A percentile compares a stretch with the other conserved stretches of the same genome.
Evolutionary conservation across 1,140 invertebrate species (phyloP).

Genomic region (Acromyrmex echinatior): DNA sequence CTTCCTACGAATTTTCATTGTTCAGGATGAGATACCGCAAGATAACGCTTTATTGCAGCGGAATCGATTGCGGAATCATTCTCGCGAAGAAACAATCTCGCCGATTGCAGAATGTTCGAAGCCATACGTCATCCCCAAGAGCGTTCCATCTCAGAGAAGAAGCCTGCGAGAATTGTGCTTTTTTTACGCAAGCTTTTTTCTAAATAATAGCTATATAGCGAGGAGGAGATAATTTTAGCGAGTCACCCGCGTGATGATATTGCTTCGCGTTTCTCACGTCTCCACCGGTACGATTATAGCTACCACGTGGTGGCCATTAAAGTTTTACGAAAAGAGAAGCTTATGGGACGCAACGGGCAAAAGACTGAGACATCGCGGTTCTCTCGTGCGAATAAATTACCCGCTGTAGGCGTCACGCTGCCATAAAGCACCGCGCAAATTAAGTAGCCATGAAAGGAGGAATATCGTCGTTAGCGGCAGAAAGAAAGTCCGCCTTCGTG

Average conservation of each 20-base stretch:
- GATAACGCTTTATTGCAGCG: not conserved
- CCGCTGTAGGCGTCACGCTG: slow-evolving; percentile 66
- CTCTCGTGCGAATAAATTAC: slow-evolving; percentile 69
- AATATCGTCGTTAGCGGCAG: slow-evolving; percentile 46
- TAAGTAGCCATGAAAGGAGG: slow-evolving; percentile 70
- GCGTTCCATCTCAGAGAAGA: slow-evolving; percentile 57
- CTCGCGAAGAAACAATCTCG: slow-evolving; percentile 6
- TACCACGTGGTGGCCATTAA: slow-evolving; percentile 74
- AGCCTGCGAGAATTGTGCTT: slow-evolving; percentile 61
- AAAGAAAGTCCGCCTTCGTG: slow-evolving; percentile 40
- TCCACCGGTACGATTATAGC: slow-evolving; percentile 73
- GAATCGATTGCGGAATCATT: not conserved
- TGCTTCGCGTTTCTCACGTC: slow-evolving; percentile 73
- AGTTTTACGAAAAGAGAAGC: slow-evolving; percentile 70
- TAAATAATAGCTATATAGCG: not conserved
- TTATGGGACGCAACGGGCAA: slow-evolving; percentile 15
- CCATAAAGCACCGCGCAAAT: slow-evolving; percentile 74
- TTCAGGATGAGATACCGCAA: not conserved
- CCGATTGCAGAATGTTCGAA: slow-evolving; percentile 30
- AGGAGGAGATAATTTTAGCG: slow-evolving; percentile 71
- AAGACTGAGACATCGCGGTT: slow-evolving; percentile 23
- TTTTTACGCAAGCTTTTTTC: slow-evolving; percentile 64
- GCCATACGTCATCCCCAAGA: slow-evolving; percentile 49
- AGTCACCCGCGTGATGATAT: slow-evolving; percentile 77
- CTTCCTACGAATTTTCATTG: not conserved